Percentiles rank a stretch among this genome's conserved stretches.
phyloP scores from a whole-genome alignment of 1,140 invertebrate genomes.

The Bombus consobrinus region DNA sequence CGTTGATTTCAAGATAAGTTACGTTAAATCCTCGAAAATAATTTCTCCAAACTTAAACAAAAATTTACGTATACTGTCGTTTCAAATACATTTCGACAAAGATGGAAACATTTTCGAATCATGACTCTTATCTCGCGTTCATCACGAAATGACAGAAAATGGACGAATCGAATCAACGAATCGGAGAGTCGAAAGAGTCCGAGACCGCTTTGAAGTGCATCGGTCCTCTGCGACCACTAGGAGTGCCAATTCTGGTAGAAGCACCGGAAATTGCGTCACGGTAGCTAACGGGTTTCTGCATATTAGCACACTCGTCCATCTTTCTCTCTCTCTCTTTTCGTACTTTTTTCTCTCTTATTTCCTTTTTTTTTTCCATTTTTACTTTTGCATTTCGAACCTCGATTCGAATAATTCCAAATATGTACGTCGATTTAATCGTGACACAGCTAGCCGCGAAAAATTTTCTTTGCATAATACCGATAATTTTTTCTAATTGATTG shows the following conservation, averaged over 20 bases:
- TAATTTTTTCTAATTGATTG: too few species aligned
- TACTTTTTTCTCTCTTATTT: too few species aligned
- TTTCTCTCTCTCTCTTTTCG: background rate
- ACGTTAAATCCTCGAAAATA: background rate
- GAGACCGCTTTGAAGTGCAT: conserved; percentile 38
- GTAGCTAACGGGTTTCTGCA: conserved; percentile 62
- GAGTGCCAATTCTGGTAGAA: conserved; percentile 71
- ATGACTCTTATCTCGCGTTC: background rate
- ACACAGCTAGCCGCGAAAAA: background rate
- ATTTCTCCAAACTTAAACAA: background rate
- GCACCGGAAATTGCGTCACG: conserved; percentile 73
- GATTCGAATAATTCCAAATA: background rate
- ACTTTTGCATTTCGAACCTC: background rate
- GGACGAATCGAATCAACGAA: conserved; percentile 48
- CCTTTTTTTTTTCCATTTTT: background rate
- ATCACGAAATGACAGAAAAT: conserved; percentile 26
- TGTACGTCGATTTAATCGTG: background rate
- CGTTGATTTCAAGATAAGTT: too few species aligned
- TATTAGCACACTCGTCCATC: conserved; percentile 44
- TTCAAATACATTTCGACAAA: background rate
- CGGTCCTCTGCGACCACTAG: conserved; percentile 49
- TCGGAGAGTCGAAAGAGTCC: conserved; percentile 12
- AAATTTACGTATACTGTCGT: background rate
- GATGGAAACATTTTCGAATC: background rate
- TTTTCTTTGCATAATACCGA: too few species aligned